Evolutionary conservation across 2,888 invertebrate genomes (phyloP), one percentile per base, ranked within the genome.

Genomic region (Lacanobia oleracea): DNA sequence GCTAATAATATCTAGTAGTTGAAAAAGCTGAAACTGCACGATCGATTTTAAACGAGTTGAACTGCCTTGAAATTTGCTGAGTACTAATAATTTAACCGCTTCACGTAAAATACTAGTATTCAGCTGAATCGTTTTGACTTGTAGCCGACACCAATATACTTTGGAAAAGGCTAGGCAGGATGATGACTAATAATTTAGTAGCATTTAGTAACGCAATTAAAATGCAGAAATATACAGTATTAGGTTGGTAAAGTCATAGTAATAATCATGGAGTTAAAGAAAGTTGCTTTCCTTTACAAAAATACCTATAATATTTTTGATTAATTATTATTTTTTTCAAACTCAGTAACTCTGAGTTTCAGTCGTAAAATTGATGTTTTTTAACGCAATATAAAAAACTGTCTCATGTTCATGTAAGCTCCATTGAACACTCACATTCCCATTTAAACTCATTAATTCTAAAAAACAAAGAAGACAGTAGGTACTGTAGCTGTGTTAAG

Each of bases 11-110:
- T n/a, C 27, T 27, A 2, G 61, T 64, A 56, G 40, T n/a, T n/a
- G 9, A 9, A 27, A 57, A 51, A 60, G 51, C 57, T 75, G 18
- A 69, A 65, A 56, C 62, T 66, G 10, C 56, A 37, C 33, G 40
- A 43, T 75, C 53, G 14, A 61, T 57, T 27, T 53, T 65, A 50
- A 65, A 23, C 57, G 23, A 56, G 48, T 75, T 65, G n/a, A 54
- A 59, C 23, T 45, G 27, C 60, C 40, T 16, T 65, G 3, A 65
- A 68, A 65, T 68, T 6, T 16, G 33, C 63, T 33, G 18, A 5
- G 9, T 50, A 27, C 23, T 75, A 75, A 48, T 63, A 12, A 23
- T 21, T 62, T 43, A 27, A n/a, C n/a, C n/a, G n/a, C 27, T 27
- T 3, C 27, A 27, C 3, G 1, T 27, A 27, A 27, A 27, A 27